Evolutionary conservation across 2,888 invertebrate genomes (phyloP), one percentile per base, ranked within the genome.

Genomic region (Drosophila tanythrix): DNA sequence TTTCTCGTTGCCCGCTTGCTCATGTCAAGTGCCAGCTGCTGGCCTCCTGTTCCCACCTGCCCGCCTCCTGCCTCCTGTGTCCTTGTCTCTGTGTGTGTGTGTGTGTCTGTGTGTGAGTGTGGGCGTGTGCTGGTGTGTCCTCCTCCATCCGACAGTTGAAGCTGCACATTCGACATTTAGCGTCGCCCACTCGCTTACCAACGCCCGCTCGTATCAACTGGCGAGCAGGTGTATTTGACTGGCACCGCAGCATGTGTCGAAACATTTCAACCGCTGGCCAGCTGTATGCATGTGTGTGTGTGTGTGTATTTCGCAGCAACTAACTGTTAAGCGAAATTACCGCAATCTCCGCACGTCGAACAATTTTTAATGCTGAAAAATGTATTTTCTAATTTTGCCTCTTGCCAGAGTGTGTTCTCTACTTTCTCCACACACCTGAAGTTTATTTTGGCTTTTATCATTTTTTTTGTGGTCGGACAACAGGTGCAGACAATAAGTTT

Each of bases 21-120:
- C 90, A 87, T 82, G 89, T 90, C 88, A 88, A 90, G 90, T 87
- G 90, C 82, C 90, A 90, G 88, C 89, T 88, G 89, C 76, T 84
- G 73, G 46, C 51, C 82, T 63, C 43, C 66, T 21, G 63, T 33
- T 55, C 33, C 33, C 33, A 33, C 33, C 33, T 33, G 33, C 52
- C 61, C 52, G n/a, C 48, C 29, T 61, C 43, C 64, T 55, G 25
- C 21, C 48, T 55, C 60, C 67, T 57, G 57, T 29, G 59, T 56
- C 63, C 74, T 59, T 27, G 55, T 1, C 38, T 3, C 38, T 15
- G 46, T 62, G 35, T 46, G 70, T 50, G 33, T 52, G 21, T n/a
- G n/a, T 51, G 50, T n/a, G n/a, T 67, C 59, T 31, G 51, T 27
- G 53, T 35, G 35, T 35, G 13, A 1, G 6, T 48, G 70, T 50